phyloP scores from a whole-genome alignment of 2,888 invertebrate genomes.

The Ellobium chinense region DNA sequence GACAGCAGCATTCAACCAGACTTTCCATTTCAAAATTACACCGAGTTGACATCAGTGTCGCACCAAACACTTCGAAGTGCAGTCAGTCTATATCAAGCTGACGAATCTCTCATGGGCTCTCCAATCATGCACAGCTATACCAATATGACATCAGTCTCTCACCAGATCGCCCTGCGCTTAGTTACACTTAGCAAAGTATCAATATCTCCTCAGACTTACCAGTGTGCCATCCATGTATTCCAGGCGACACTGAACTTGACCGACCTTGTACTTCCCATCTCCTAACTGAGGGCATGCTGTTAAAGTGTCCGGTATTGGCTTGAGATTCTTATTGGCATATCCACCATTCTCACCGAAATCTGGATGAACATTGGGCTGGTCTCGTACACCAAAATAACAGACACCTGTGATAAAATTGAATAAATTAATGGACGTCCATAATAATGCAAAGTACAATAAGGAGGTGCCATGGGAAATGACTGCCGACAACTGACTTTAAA shows the following conservation, averaged over 20 bases:
- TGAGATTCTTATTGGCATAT: conserved; percentile 4
- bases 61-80: no score
- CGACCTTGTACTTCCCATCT: conserved; percentile 14
- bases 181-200: no score
- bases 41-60: no score
- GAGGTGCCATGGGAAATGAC: neutral
- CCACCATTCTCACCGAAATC: conserved; percentile 1
- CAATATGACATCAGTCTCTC: no score
- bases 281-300: neutral
- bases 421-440: neutral
- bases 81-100: no score
- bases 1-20: no score
- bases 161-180: no score
- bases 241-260: neutral
- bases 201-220: neutral
- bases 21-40: no score
- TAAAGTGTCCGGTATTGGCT: neutral
- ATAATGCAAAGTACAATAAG: neutral
- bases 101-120: no score
- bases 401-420: neutral
- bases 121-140: no score
- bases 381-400: neutral
- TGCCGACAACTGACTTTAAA: no score
- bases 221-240: conserved; percentile 18
- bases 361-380: neutral